Evolutionary conservation across 2,797 vertebrate genomes (phyloP).

Genomic region (Dromococcyx pavoninus): DNA sequence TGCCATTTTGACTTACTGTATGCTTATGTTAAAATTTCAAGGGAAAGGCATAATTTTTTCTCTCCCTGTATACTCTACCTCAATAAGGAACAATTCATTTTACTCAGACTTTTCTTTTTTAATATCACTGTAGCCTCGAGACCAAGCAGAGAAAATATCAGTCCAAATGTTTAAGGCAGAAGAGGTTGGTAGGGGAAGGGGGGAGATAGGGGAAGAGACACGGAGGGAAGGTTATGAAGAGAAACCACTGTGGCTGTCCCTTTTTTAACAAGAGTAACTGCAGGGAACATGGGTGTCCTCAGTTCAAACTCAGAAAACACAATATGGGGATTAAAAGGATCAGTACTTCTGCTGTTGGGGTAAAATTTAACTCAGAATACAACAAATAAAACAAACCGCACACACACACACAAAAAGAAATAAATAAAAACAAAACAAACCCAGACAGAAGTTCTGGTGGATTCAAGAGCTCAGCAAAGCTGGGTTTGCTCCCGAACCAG

Average conservation of each 20-base stretch:
- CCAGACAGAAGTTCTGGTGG: neutral
- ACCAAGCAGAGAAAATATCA: constrained; percentile 47
- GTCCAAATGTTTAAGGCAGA: neutral
- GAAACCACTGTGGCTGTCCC: neutral
- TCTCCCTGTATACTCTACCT: neutral
- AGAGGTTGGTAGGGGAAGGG: rapidly evolving
- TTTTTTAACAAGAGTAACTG: neutral
- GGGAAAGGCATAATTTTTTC: constrained; percentile 7
- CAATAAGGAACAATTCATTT: constrained; percentile 40
- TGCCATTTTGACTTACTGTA: constrained; percentile 35
- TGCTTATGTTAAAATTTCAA: constrained; percentile 43
- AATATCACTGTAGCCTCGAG: constrained; percentile 32
- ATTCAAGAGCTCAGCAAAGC: neutral
- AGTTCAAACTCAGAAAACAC: neutral
- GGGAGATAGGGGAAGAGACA: neutral
- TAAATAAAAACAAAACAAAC: neutral
- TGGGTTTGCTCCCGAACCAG: neutral
- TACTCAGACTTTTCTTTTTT: constrained; percentile 32
- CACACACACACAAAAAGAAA: too few species aligned
- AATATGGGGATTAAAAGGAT: neutral
- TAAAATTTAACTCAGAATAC: neutral
- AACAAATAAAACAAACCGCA: neutral
- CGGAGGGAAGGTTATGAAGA: neutral
- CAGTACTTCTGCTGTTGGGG: neutral
- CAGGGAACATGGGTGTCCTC: neutral